Evolutionary conservation across 2,888 invertebrate species (phyloP), one percentile per base, ranked within the genome.

Genomic region (Eilema griseolum): DNA sequence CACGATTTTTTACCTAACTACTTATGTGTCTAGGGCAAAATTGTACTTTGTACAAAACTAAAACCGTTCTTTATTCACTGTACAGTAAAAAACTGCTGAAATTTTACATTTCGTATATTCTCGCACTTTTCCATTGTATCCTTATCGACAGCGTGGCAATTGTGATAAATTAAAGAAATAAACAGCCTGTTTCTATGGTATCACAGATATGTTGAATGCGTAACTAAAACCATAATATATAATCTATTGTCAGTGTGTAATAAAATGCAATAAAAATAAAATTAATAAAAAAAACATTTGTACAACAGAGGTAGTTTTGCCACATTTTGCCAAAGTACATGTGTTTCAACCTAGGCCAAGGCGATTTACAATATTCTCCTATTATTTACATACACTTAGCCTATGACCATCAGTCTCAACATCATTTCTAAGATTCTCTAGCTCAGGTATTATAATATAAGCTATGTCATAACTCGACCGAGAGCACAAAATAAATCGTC

Each of bases 41-140:
- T 93, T 95, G 95, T 95, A 95, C 95, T 95, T 95, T 91, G 95
- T 95, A 95, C 95, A 95, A 93, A 94, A 90, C 89, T 87, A 89
- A 93, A 93, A 92, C 91, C 91, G 89, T 91, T 86, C 88, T 80
- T 78, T 85, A 86, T 88, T 87, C 84, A 89, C 89, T 90, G 90
- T 90, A 91, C 91, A 90, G 89, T 89, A 90, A 86, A 90, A 89
- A 91, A 90, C 90, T 89, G 90, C 83, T 84, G 87, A 86, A 88
- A 86, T 77, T 86, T 86, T 85, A 88, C 84, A 69, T 68, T 84
- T 88, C 85, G 81, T 84, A 86, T 86, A 85, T 85, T 86, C 83
- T 86, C 87, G 87, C 89, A 88, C 86, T 81, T 79, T 85, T 83
- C 83, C 81, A 81, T 84, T 83, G 68, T 72, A 80, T 83, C 75